Evolutionary conservation across 2,113 vertebrate species (phyloP).

Genomic region (Fukomys damarensis): DNA sequence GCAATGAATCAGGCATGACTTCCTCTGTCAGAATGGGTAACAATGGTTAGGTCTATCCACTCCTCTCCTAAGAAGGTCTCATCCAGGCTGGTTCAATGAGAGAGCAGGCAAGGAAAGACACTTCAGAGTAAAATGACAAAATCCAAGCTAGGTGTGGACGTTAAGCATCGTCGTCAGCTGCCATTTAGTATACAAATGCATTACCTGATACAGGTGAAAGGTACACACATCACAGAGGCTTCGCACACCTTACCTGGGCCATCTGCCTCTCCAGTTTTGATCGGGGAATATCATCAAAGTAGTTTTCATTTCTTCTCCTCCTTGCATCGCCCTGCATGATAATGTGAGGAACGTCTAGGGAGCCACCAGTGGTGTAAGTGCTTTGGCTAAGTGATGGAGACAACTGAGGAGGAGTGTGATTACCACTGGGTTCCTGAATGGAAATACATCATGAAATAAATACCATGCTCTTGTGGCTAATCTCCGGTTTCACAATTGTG

Average conservation of each 20-base stretch:
- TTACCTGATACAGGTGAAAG: constrained; percentile 15
- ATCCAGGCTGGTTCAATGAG: background rate
- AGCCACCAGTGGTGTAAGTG: constrained; percentile 96
- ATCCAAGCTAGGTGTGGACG: background rate
- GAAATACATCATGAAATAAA: constrained; percentile 79
- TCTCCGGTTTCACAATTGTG: constrained; percentile 75
- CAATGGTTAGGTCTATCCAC: background rate
- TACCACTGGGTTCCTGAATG: constrained; percentile 95
- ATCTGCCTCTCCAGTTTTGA: constrained; percentile 99
- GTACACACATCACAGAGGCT: constrained; percentile 66
- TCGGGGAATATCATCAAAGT: constrained; percentile 98
- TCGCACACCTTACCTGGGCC: constrained; percentile 95
- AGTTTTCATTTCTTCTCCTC: constrained; percentile 98
- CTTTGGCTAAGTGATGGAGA: constrained; percentile 97
- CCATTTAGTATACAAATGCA: background rate
- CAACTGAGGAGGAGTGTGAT: constrained; percentile 98
- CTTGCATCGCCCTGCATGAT: constrained; percentile 99
- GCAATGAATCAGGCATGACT: background rate
- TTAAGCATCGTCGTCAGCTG: background rate
- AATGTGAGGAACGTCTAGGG: constrained; percentile 99
- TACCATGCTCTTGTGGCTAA: constrained; percentile 60
- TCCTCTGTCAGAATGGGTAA: background rate
- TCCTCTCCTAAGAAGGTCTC: background rate
- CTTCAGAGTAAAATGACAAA: background rate
- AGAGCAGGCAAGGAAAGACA: background rate